These are phyloP conservation scores for Hofmannophila pseudospretella DNA, from an alignment of 2,888 invertebrate species.

Conservation along the genomic window DNA sequence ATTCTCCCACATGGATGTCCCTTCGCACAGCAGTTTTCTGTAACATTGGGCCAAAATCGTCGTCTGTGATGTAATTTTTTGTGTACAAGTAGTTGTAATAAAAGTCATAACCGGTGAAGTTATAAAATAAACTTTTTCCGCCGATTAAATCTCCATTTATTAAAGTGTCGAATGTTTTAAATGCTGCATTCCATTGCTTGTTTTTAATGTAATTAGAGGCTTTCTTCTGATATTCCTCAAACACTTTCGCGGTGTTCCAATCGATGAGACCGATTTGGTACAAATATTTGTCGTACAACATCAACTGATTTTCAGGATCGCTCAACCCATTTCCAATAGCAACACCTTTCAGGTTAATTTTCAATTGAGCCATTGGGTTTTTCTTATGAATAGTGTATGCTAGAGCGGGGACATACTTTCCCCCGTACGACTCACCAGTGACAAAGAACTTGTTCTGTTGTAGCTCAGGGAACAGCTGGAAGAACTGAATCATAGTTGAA, in stretches of 20 bases:
- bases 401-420: slow-evolving; percentile 86
- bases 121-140: slow-evolving; percentile 80
- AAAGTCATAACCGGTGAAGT: slow-evolving; percentile 86
- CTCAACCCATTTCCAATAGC: slow-evolving; percentile 89
- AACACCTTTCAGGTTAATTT: slow-evolving; percentile 84
- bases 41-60: slow-evolving; percentile 79
- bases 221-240: slow-evolving; percentile 79
- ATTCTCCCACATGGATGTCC: slow-evolving; percentile 91
- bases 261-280: slow-evolving; percentile 87
- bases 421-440: slow-evolving; percentile 94
- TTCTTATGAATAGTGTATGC: slow-evolving; percentile 84
- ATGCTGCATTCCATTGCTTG: slow-evolving; percentile 82
- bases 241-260: slow-evolving; percentile 76
- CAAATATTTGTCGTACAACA: slow-evolving; percentile 86
- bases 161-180: slow-evolving; percentile 83
- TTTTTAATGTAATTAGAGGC: slow-evolving; percentile 79
- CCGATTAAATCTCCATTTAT: slow-evolving; percentile 82
- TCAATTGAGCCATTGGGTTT: slow-evolving; percentile 79
- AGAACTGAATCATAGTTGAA: slow-evolving; percentile 87
- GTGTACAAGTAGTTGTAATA: slow-evolving; percentile 86
- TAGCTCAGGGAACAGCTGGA: slow-evolving; percentile 87
- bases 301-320: slow-evolving; percentile 88
- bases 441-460: slow-evolving; percentile 88
- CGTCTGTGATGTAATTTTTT: slow-evolving; percentile 70
- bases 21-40: slow-evolving; percentile 80